phyloP scores from a whole-genome alignment of 2,888 invertebrate genomes.

The Carabus problematicus region DNA sequence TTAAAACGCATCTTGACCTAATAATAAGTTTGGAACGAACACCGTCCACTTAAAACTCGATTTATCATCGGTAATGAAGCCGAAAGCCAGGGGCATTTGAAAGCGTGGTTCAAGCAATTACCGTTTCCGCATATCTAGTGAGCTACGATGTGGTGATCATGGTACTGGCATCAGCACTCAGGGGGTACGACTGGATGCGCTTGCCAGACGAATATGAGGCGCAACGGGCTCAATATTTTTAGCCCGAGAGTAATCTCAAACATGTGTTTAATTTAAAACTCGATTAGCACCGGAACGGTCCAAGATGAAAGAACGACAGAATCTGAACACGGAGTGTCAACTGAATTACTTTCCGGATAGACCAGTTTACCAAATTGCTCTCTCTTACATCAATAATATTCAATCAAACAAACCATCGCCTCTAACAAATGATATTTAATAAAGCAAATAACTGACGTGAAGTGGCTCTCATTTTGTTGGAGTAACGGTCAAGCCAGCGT shows the following conservation, averaged over 20 bases:
- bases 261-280: constrained; percentile 40
- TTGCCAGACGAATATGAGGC: constrained; percentile 10
- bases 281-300: constrained; percentile 22
- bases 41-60: constrained; percentile 34
- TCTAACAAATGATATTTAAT: too few species aligned
- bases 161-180: too few species aligned
- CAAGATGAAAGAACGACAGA: neutral
- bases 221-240: constrained; percentile 23
- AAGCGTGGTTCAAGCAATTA: constrained; percentile 17
- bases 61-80: constrained; percentile 38
- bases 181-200: too few species aligned
- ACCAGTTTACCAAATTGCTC: too few species aligned
- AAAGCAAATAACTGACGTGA: too few species aligned
- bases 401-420: too few species aligned
- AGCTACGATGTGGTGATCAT: too few species aligned
- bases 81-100: constrained; percentile 16
- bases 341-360: constrained; percentile 21
- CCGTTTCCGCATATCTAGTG: constrained; percentile 31
- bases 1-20: too few species aligned
- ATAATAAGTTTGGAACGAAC: too few species aligned
- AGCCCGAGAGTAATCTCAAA: constrained; percentile 26
- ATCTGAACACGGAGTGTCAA: neutral
- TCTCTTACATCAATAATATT: too few species aligned
- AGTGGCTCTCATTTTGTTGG: too few species aligned
- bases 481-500: too few species aligned